Base-by-base conservation (phyloP, 2,888 invertebrate genomes). In the Zootermopsis nevadensis region DNA sequence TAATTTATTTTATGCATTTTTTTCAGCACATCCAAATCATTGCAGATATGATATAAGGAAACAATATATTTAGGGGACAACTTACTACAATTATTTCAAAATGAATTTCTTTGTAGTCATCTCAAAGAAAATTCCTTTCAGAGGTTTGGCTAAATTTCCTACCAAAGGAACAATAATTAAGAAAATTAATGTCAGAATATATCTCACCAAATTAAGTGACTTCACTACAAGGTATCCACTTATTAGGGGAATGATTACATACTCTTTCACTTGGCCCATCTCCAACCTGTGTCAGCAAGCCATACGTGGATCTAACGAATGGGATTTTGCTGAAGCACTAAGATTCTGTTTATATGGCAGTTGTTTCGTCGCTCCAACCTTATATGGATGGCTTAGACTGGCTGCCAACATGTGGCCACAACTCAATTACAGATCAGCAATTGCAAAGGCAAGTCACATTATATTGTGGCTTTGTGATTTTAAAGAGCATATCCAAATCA, bases 311-410 rank as follows among this genome's bases (percentile, higher is more conserved):
- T 93, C 92, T 90, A 48, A 87, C 81, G 86, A 89, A 83, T 82
- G 90, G 22, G 89, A 89, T 83, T 85, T 85, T 66, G 83, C 86
- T 89, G 92, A 95, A 88, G 93, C 93, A 85, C 89, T 93, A 60
- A 91, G 96, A 84, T 97, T 94, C 89, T 93, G 95, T 87, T 87
- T 96, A 80, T 96, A 95, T 89, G 96, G 96, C n/a, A 93, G 94
- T 15, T 92, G 94, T 77, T 95, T 94, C 89, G 95, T 95, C 31
- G 96, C 96, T 0, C 96, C 96, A 24, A 95, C 95, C 8, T 89
- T 96, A 0, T 96, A 95, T 87, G 92, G 92, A 83, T 96, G 96
- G 96, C 90, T 97, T 77, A 94, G 93, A 88, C 89, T 95, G 80
- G 94, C 95, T n/a, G 93, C 93, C 86, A 91, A 92, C 81, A 82